Conservation (phyloP, 2,888 invertebrate species). For the Cepaea hortensis region DNA sequence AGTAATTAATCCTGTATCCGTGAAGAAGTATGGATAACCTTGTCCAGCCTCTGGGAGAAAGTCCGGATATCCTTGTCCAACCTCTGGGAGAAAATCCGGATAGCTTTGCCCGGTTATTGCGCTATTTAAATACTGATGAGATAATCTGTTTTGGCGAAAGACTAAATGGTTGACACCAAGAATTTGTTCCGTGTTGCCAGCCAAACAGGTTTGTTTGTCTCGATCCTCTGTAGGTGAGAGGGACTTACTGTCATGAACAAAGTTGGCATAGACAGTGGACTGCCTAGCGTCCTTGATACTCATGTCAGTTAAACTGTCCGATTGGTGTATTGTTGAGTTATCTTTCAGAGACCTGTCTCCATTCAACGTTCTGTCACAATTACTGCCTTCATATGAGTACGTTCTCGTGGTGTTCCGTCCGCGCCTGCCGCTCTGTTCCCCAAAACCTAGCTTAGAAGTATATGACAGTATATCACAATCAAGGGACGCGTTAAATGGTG, state of each 20-base stretch:
- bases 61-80: constrained; percentile 29
- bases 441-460: not conserved
- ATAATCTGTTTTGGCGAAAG: constrained; percentile 24
- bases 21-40: constrained; percentile 10
- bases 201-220: not conserved
- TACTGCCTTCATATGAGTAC: not conserved
- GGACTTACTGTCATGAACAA: constrained; percentile 1
- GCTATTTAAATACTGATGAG: constrained; percentile 41
- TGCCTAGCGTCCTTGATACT: constrained; percentile 2
- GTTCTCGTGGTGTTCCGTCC: no score
- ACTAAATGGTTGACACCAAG: constrained; percentile 8
- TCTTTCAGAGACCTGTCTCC: not conserved
- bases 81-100: constrained; percentile 17
- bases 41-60: constrained; percentile 2
- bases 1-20: constrained; percentile 19
- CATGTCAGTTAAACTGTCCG: constrained; percentile 10
- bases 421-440: not conserved
- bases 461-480: not conserved
- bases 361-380: not conserved
- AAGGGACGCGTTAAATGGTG: not conserved
- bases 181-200: constrained; percentile 13
- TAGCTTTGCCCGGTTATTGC: constrained; percentile 35
- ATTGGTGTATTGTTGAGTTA: not conserved
- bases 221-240: not conserved
- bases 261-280: constrained; percentile 25